Evolutionary conservation across 2,888 invertebrate species (phyloP), one percentile per base, ranked within the genome.

Genomic region (Perdita meconis): DNA sequence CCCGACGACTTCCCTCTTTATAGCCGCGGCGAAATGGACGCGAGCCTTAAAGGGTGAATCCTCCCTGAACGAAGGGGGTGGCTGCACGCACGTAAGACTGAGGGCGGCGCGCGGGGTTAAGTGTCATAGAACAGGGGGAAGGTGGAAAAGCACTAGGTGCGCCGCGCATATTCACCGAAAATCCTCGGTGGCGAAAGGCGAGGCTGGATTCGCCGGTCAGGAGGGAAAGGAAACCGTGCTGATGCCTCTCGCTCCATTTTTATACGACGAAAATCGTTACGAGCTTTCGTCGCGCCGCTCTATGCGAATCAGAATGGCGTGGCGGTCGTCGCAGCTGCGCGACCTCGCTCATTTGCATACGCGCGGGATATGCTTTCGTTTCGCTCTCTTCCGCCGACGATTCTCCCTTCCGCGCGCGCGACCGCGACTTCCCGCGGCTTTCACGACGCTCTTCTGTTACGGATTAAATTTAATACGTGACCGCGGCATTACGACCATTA

Each of bases 221-320:
- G 22, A 44, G 65, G 47, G 63, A 66, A 55, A 56, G 50, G 40
- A 44, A 44, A 16, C 26, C 2, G 30, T 22, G 22, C 12, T 59
- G 80, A 72, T 64, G 64, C 51, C 65, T 51, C 75, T 61, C 80
- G 51, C 40, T 69, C 69, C 66, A 64, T 76, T 76, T 82, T 82
- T 83, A 66, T 68, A 60, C 42, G 60, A 70, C 69, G 80, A 76
- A 80, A 83, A 83, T 82, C 76, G 76, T 82, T 81, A 81, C 65
- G 51, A 65, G 70, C 70, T 73, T 74, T 65, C 70, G 57, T 65
- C 71, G 65, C 50, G 42, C 24, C 40, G 61, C 60, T 72, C 68
- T 55, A 53, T 63, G 61, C 66, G 77, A 76, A 72, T 82, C 69
- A 40, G 66, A 67, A 64, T 70, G 30, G 60, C 70, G 68, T 40